Evolutionary conservation across 2,797 vertebrate species (phyloP), one percentile per base, ranked within the genome.

Genomic region (Cyclopterus lumpus): DNA sequence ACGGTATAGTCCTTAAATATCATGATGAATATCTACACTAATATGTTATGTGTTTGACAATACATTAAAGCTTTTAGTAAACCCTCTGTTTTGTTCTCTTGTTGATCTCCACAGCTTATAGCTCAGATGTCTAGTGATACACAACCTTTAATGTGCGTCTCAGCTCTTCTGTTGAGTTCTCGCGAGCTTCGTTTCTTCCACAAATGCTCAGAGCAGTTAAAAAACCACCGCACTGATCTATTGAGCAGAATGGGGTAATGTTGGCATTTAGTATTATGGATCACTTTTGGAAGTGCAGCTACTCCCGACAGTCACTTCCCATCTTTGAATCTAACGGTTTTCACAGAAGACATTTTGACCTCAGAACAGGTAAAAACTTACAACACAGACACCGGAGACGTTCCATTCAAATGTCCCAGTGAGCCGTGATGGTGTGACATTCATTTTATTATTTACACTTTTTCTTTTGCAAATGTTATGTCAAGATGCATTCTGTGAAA

Each of bases 61-160:
- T 57, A 71, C 68, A 85, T 79, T 73, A 70, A 84, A 81, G 38
- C 20, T 46, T 54, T 55, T 57, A 26, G 5, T 20, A 32, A 3
- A 48, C 34, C 44, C 11, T 79, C 10, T 42, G 8, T 66, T 77
- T 67, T 71, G 11, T 38, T 67, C 22, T 73, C 14, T 44, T 60
- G 8, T 63, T 60, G 6, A 67, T 68, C 22, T 46, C 46, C 46
- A 44, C n/a, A 44, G 12, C 14, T 16, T 14, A 38, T 9, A 46
- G 18, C 24, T 60, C 9, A 3, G 15, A 42, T 46, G 24, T 67
- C 4, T 7, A 6, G 3, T 57, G 53, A 55, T 58, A 32, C 34
- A 53, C 34, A 42, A 7, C 18, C 7, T 36, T 42, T 53, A 49
- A 55, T 51, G 14, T 14, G 32, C 18, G 9, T 65, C 63, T 48